Percentiles rank a stretch among this genome's conserved stretches.
Conservation (phyloP, 2,888 invertebrate species). For the Mythimna ferrago region DNA sequence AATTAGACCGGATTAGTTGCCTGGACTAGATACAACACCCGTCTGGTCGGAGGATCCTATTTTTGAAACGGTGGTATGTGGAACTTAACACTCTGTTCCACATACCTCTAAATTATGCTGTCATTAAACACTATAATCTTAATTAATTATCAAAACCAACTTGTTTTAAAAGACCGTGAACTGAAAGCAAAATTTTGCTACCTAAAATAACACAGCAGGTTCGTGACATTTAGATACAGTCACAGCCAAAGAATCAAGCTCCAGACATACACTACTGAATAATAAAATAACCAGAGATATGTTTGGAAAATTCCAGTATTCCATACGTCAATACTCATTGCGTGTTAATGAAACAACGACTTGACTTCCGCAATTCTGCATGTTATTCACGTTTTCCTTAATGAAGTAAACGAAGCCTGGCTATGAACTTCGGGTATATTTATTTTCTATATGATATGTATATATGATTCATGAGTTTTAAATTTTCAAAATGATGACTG, state of each 20-base stretch:
- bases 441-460: too few relatives aligned
- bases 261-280: conserved; percentile 31
- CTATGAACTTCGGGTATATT: not conserved
- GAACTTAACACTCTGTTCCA: too few relatives aligned
- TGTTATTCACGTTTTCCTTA: conserved; percentile 22
- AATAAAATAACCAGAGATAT: conserved; percentile 22
- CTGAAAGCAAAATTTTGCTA: not conserved
- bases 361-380: conserved; percentile 27
- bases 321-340: conserved; percentile 40
- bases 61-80: too few relatives aligned
- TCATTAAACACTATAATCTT: too few relatives aligned
- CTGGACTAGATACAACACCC: too few relatives aligned
- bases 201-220: not conserved
- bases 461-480: too few relatives aligned
- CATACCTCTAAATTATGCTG: too few relatives aligned
- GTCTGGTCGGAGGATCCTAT: too few relatives aligned
- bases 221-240: not conserved
- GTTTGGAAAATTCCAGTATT: conserved; percentile 17
- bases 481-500: too few relatives aligned
- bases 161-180: not conserved
- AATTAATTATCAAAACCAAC: not conserved
- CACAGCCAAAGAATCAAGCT: not conserved
- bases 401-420: conserved; percentile 21
- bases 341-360: conserved; percentile 27
- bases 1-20: too few relatives aligned